phyloP scores from a whole-genome alignment of 2,888 invertebrate genomes.

The Smittia sp. region DNA sequence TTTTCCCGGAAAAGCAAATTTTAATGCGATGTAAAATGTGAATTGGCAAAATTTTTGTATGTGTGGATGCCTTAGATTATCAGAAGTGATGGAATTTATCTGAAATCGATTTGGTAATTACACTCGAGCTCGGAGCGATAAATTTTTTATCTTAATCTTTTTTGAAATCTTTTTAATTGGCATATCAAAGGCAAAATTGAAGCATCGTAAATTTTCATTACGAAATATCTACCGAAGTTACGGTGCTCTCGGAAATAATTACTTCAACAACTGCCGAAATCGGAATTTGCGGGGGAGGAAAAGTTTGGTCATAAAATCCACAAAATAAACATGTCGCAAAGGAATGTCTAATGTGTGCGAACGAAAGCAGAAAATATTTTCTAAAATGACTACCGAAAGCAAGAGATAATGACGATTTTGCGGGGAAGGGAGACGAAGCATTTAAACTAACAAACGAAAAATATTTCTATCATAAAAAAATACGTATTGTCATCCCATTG shows the following conservation, averaged over 20 bases:
- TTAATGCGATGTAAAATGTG: background rate
- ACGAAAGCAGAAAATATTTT: conserved; percentile 19
- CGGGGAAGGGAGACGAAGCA: conserved; percentile 7
- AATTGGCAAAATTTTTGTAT: background rate
- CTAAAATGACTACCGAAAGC: conserved; percentile 9
- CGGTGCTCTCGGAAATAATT: conserved; percentile 16
- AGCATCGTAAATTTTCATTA: conserved; percentile 40
- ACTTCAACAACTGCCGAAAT: conserved; percentile 38
- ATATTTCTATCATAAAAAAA: conserved; percentile 28
- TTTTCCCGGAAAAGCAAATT: background rate
- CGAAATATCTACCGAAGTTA: conserved; percentile 22
- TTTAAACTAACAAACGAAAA: conserved; percentile 36
- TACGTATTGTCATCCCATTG: conserved; percentile 32
- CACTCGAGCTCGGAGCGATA: conserved; percentile 36
- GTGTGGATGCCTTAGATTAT: background rate
- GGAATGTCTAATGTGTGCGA: background rate
- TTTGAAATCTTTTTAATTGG: conserved; percentile 18
- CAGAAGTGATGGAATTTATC: conserved; percentile 14
- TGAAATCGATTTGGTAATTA: conserved; percentile 39
- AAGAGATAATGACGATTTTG: conserved; percentile 28
- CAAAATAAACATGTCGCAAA: conserved; percentile 41
- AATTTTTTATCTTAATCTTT: conserved; percentile 38
- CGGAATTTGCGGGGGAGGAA: background rate
- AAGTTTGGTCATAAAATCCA: conserved; percentile 26
- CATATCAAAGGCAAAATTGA: conserved; percentile 1